These are phyloP conservation scores for Pandemis heparana DNA, from an alignment of 2,888 invertebrate species.

Conservation along the genomic window DNA sequence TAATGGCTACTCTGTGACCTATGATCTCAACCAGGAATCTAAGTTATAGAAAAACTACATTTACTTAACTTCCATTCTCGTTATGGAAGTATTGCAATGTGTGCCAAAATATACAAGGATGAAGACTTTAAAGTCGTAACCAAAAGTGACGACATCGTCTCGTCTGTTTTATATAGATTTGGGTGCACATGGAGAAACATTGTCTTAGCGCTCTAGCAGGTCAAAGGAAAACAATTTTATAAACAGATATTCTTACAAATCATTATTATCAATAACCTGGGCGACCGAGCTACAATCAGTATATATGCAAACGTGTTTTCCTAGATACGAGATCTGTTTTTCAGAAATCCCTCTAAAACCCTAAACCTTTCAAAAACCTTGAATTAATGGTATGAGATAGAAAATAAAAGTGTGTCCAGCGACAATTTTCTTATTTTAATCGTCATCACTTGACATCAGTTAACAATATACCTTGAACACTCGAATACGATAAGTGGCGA, in stretches of 20 bases:
- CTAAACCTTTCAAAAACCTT: too few species aligned
- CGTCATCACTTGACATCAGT: conserved; percentile 16
- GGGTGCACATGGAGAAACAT: neutral
- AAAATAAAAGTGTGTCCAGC: neutral
- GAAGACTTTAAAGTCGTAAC: too few species aligned
- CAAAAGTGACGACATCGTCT: too few species aligned
- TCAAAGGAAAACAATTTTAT: neutral
- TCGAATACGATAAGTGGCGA: conserved; percentile 12
- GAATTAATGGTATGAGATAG: too few species aligned
- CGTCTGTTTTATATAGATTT: too few species aligned
- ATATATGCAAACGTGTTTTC: too few species aligned
- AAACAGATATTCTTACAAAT: neutral
- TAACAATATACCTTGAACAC: conserved; percentile 25
- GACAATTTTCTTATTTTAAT: conserved; percentile 7
- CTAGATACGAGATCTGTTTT: too few species aligned
- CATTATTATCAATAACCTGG: conserved; percentile 12
- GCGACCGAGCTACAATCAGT: too few species aligned
- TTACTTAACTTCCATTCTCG: conserved; percentile 1
- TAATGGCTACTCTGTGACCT: conserved; percentile 40
- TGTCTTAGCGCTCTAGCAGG: too few species aligned
- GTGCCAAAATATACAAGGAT: too few species aligned
- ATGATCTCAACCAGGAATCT: conserved; percentile 31
- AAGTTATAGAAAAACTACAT: conserved; percentile 36
- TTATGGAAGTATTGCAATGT: neutral
- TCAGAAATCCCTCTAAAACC: too few species aligned